Conservation (phyloP, 2,113 vertebrate genomes). For the Oreotragus oreotragus region DNA sequence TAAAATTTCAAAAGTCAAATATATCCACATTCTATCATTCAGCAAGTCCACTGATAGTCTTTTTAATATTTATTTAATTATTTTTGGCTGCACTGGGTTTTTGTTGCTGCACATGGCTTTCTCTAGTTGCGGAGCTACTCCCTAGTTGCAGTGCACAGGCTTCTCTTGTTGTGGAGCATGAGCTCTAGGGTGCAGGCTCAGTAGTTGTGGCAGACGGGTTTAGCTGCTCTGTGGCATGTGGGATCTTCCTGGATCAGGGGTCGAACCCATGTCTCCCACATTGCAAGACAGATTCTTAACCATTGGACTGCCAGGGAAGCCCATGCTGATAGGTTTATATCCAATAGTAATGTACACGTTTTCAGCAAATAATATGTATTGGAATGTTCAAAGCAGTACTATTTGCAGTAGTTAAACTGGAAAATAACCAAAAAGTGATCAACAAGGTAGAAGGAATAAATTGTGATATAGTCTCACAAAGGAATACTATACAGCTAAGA, state of each 20-base stretch:
- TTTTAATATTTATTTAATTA: not conserved
- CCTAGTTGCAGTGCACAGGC: not conserved
- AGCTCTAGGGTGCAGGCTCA: not conserved
- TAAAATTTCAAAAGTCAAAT: not conserved
- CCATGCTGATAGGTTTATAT: not conserved
- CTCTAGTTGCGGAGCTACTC: not conserved
- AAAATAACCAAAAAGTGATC: not conserved
- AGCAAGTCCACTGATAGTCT: not conserved
- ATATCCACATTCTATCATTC: not conserved
- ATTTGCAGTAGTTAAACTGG: not conserved
- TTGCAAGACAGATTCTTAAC: not conserved
- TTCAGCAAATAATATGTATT: not conserved
- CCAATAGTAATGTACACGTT: not conserved
- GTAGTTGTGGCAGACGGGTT: not conserved
- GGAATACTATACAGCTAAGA: not conserved
- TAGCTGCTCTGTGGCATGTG: not conserved
- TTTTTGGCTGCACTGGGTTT: not conserved
- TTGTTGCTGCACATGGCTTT: not conserved
- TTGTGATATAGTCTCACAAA: not conserved
- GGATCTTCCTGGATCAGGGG: not conserved
- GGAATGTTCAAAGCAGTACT: not conserved
- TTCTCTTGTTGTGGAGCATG: not conserved
- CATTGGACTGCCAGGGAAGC: not conserved
- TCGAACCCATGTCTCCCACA: not conserved
- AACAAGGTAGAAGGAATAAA: not conserved